Evolutionary conservation across 2,113 vertebrate species (phyloP).

Genomic region (Rhombomys opimus): DNA sequence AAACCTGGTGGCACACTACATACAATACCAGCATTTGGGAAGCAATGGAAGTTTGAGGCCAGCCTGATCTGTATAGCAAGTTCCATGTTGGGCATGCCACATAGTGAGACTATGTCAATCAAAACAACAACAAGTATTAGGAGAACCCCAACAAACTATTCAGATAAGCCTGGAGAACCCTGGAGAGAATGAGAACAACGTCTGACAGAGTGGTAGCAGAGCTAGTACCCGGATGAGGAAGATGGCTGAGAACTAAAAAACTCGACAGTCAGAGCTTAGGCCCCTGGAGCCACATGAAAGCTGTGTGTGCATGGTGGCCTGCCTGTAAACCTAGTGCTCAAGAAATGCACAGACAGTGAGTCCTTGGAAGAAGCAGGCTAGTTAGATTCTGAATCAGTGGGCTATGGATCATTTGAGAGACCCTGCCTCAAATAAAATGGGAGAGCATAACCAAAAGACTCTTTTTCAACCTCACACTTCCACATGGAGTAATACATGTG

Average conservation of each 20-base stretch:
- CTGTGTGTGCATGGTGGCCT: not conserved
- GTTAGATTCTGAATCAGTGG: not conserved
- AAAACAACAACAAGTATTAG: not conserved
- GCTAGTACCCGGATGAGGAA: not conserved
- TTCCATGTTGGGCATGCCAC: not conserved
- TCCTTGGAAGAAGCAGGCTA: not conserved
- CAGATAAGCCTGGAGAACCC: not conserved
- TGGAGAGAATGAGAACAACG: not conserved
- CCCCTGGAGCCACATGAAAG: not conserved
- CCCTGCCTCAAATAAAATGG: not conserved
- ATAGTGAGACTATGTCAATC: not conserved
- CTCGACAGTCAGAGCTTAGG: not conserved
- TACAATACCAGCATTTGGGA: not conserved
- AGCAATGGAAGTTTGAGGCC: not conserved
- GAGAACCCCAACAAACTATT: not conserved
- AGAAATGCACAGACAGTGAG: not conserved
- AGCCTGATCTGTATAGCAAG: not conserved
- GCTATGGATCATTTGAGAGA: not conserved
- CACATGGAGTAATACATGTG: not conserved
- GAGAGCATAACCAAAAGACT: not conserved
- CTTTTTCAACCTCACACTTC: not conserved
- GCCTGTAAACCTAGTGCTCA: not conserved
- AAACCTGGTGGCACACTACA: not conserved
- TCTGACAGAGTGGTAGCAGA: not conserved
- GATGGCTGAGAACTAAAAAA: not conserved